Evolutionary conservation across 1,140 invertebrate genomes (phyloP).

Genomic region (Brachionus paranguensis): DNA sequence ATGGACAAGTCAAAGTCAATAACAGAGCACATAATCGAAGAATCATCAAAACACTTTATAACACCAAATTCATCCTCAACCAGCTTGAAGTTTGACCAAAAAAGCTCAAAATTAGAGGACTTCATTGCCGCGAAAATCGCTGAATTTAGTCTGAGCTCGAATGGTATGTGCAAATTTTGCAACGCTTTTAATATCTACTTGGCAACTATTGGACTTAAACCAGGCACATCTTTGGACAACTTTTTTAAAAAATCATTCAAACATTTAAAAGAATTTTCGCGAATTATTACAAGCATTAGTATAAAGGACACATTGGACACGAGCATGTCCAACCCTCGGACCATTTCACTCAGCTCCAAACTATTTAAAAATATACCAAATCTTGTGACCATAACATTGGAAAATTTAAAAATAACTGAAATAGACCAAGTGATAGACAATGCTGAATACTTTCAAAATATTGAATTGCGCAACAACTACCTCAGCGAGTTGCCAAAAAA

Average conservation of each 20-base stretch:
- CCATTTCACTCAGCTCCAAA: not conserved
- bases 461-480: constrained; percentile 29
- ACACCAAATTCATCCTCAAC: not conserved
- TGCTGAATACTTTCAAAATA: not conserved
- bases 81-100: not conserved
- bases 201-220: not conserved
- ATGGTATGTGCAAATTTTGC: constrained; percentile 21
- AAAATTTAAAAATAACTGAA: constrained; percentile 31
- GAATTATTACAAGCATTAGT: not conserved
- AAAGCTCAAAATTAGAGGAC: not conserved
- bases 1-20: not conserved
- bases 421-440: not conserved
- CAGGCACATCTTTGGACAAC: not conserved
- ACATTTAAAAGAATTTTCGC: not conserved
- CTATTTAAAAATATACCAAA: constrained; percentile 20
- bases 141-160: not conserved
- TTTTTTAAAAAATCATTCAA: constrained; percentile 14
- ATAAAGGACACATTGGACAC: not conserved
- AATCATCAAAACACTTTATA: not conserved
- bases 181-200: not conserved
- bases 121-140: not conserved
- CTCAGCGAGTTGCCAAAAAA: not conserved
- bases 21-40: not conserved
- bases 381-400: not conserved
- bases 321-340: not conserved